Percentiles rank a stretch among this genome's conserved stretches.
phyloP scores from a whole-genome alignment of 2,113 vertebrate genomes.

The Lagopus leucura region DNA sequence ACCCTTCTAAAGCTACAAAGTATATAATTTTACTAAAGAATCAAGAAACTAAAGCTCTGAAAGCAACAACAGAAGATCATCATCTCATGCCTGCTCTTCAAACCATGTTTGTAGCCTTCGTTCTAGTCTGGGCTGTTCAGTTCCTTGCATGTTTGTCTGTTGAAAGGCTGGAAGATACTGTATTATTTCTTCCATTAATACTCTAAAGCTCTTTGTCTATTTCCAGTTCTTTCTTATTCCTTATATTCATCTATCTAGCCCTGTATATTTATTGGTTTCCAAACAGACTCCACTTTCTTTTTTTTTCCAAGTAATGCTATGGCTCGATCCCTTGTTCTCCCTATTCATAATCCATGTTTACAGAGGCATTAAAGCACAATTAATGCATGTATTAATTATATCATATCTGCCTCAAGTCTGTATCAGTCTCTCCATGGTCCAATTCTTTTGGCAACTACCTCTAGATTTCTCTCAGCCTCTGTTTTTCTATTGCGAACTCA shows the following conservation, averaged over 20 bases:
- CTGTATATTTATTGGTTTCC: not conserved
- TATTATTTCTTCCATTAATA: not conserved
- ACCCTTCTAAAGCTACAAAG: not conserved
- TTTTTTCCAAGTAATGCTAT: not conserved
- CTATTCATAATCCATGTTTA: not conserved
- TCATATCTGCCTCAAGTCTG: not conserved
- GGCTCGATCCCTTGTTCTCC: not conserved
- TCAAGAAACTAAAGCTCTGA: not conserved
- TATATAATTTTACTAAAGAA: not conserved
- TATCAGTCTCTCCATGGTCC: not conserved
- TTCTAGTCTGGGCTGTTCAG: not conserved
- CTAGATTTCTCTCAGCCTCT: not conserved
- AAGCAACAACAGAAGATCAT: not conserved
- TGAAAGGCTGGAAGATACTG: not conserved
- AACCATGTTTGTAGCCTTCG: not conserved
- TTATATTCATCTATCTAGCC: not conserved
- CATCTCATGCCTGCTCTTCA: not conserved
- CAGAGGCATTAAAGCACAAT: not conserved
- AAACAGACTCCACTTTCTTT: not conserved
- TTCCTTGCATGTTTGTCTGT: not conserved
- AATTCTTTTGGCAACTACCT: not conserved
- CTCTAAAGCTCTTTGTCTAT: not conserved
- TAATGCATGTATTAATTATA: not conserved
- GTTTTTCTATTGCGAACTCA: not conserved
- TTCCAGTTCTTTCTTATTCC: not conserved